These are phyloP conservation scores for Drosophila micromelanica DNA, from an alignment of 1,140 invertebrate genomes.

Conservation along the genomic window DNA sequence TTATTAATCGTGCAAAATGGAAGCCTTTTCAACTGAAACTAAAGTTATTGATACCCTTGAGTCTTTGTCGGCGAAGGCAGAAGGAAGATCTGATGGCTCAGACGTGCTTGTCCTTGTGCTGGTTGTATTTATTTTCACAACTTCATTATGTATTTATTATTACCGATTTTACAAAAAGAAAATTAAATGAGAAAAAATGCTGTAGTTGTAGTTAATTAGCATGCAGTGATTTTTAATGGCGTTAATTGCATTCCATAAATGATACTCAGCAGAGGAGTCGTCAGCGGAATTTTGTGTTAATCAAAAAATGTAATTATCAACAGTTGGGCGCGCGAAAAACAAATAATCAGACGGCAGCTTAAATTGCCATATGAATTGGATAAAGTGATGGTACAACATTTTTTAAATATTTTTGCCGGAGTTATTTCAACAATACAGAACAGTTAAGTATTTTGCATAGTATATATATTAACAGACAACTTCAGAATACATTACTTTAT, in stretches of 20 bases:
- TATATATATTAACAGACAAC: too few species aligned
- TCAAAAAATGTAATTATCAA: conserved; percentile 71
- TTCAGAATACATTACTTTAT: too few species aligned
- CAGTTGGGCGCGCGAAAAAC: conserved; percentile 38
- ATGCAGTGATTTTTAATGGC: conserved; percentile 68
- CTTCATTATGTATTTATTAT: neutral
- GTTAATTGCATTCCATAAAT: conserved; percentile 64
- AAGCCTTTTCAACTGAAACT: too few species aligned
- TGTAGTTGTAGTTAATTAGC: conserved; percentile 68
- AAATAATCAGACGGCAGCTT: conserved; percentile 31
- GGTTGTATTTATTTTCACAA: too few species aligned
- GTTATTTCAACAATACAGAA: neutral
- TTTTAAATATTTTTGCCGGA: neutral
- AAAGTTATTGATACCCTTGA: too few species aligned
- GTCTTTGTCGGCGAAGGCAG: too few species aligned
- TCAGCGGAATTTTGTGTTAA: conserved; percentile 46
- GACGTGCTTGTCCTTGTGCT: too few species aligned
- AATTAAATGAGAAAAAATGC: neutral
- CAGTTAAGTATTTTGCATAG: neutral
- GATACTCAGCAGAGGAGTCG: neutral
- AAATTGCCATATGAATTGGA: conserved; percentile 39
- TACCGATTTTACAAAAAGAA: neutral
- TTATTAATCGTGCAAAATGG: too few species aligned
- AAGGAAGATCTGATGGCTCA: too few species aligned
- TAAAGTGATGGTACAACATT: conserved; percentile 16